A percentile compares a stretch with the other conserved stretches of the same genome.
These are phyloP conservation scores for Petrolisthes manimaculis DNA, from an alignment of 2,888 invertebrate species.

Conservation along the genomic window DNA sequence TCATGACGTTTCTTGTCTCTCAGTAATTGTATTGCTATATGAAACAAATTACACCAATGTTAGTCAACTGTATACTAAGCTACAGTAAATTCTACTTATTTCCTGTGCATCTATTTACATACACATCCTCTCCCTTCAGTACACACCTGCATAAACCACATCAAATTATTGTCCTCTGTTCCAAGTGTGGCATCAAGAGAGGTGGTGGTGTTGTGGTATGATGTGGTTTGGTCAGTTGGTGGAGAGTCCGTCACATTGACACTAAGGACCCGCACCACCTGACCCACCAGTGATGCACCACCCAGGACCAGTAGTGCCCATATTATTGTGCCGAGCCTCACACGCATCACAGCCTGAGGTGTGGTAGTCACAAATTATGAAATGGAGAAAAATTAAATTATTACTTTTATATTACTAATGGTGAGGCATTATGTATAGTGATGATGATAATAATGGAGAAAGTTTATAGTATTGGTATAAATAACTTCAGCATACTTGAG, in stretches of 20 bases:
- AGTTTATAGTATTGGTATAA: too few relatives aligned
- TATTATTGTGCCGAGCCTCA: conserved; percentile 42
- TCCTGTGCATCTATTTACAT: background rate
- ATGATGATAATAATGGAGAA: too few relatives aligned
- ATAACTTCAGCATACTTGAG: too few relatives aligned
- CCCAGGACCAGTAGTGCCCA: conserved; percentile 51
- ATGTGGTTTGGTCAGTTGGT: background rate
- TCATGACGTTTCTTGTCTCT: too few relatives aligned
- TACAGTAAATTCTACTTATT: too few relatives aligned
- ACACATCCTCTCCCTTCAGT: background rate
- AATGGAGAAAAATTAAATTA: too few relatives aligned
- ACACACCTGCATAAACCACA: conserved; percentile 84
- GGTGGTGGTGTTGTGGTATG: background rate
- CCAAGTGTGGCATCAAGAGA: background rate
- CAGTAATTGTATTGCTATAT: too few relatives aligned
- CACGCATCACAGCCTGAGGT: conserved; percentile 34
- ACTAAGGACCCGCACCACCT: conserved; percentile 52
- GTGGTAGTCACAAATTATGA: too few relatives aligned
- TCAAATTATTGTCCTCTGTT: conserved; percentile 70
- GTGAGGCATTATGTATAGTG: too few relatives aligned
- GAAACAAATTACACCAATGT: too few relatives aligned
- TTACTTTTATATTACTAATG: too few relatives aligned
- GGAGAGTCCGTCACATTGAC: conserved; percentile 32
- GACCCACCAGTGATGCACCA: conserved; percentile 52
- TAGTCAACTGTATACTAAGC: too few relatives aligned